phyloP scores from a whole-genome alignment of 2,797 vertebrate species.

The Takifugu rubripes region DNA sequence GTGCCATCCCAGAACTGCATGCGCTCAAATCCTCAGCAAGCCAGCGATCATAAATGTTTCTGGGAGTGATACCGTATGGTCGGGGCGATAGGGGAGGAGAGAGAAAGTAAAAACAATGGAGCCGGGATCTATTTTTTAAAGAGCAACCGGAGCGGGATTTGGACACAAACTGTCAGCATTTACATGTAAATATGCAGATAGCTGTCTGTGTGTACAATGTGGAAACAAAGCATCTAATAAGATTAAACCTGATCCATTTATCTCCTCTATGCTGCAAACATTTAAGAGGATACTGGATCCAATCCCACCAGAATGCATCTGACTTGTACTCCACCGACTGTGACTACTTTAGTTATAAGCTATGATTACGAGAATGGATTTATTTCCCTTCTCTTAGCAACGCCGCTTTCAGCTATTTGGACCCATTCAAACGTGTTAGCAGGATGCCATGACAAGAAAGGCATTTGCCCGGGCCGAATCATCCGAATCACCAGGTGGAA shows the following conservation, averaged over 20 bases:
- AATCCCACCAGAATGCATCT: constrained; percentile 48
- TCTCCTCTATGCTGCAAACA: constrained; percentile 69
- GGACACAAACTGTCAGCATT: constrained; percentile 57
- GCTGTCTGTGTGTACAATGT: constrained; percentile 64
- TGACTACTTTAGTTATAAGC: constrained; percentile 30
- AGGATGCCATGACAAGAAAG: constrained; percentile 71
- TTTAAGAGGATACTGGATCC: constrained; percentile 68
- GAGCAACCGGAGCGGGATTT: constrained; percentile 74
- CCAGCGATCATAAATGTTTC: constrained; percentile 66
- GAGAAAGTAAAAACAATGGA: constrained; percentile 80
- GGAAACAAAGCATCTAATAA: constrained; percentile 72
- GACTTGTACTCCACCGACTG: constrained; percentile 17
- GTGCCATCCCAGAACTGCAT: constrained; percentile 81
- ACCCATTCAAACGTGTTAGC: constrained; percentile 68
- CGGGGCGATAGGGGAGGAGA: constrained; percentile 64
- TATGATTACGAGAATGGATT: constrained; percentile 48
- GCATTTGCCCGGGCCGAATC: constrained; percentile 72
- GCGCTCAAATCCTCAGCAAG: constrained; percentile 79
- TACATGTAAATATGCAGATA: constrained; percentile 71
- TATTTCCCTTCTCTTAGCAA: constrained; percentile 47
- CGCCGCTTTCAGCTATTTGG: constrained; percentile 58
- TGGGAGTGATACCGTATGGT: constrained; percentile 66
- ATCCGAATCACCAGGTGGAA: constrained; percentile 76
- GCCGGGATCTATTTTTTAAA: constrained; percentile 79
- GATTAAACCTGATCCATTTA: constrained; percentile 78